phyloP scores from a whole-genome alignment of 2,113 vertebrate species.

The Xenopus laevis region DNA sequence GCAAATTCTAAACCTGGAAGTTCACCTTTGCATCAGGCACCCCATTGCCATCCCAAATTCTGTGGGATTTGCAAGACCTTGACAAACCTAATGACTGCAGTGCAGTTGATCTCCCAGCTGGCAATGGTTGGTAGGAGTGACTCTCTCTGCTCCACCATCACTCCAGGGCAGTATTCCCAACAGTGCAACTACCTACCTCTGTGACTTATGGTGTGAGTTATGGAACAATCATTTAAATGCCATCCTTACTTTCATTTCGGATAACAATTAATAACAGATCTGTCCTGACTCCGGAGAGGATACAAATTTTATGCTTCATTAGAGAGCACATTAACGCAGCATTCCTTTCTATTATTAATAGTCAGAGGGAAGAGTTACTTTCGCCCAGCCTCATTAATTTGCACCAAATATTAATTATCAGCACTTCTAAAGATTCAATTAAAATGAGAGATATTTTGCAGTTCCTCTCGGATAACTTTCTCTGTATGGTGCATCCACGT shows the following conservation, averaged over 20 bases:
- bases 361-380: slow-evolving; percentile 5
- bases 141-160: too few species aligned
- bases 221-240: slow-evolving; percentile 7
- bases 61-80: too few species aligned
- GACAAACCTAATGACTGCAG: too few species aligned
- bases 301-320: slow-evolving; percentile 38
- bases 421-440: slow-evolving; percentile 24
- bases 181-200: background rate
- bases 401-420: slow-evolving; percentile 26
- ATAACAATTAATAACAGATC: slow-evolving; percentile 36
- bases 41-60: too few species aligned
- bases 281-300: slow-evolving; percentile 30
- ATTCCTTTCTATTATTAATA: slow-evolving; percentile 34
- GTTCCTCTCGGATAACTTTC: too few species aligned
- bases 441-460: background rate
- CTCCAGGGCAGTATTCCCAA: too few species aligned
- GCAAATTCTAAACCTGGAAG: too few species aligned
- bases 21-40: too few species aligned
- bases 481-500: too few species aligned
- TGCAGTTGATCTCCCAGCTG: too few species aligned
- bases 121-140: too few species aligned
- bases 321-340: slow-evolving; percentile 29
- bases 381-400: slow-evolving; percentile 32
- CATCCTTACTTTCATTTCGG: slow-evolving; percentile 30
- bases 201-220: background rate